Evolutionary conservation across 2,113 vertebrate species (phyloP).

Genomic region (Procavia capensis): DNA sequence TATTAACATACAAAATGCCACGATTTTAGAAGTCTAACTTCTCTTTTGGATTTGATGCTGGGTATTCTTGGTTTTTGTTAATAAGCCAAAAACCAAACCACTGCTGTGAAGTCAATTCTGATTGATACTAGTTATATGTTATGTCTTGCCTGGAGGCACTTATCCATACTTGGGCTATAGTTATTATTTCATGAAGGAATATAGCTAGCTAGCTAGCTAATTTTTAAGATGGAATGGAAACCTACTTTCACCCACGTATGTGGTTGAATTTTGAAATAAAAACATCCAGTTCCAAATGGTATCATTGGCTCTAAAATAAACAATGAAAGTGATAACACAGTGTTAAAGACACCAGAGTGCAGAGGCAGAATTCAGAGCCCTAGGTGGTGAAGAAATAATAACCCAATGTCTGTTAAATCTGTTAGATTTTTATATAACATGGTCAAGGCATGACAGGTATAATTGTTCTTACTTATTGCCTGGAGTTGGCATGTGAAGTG

Average conservation of each 20-base stretch:
- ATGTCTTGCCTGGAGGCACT: slow-evolving; percentile 1
- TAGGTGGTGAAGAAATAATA: neutral
- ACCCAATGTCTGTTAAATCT: neutral
- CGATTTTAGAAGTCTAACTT: slow-evolving; percentile 16
- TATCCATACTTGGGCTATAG: neutral
- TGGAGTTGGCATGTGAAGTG: neutral
- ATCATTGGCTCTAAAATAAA: slow-evolving; percentile 59
- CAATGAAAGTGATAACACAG: slow-evolving; percentile 22
- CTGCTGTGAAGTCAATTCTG: too few relatives aligned
- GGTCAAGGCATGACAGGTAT: neutral
- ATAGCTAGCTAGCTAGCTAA: too few relatives aligned
- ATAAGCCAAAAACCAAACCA: too few relatives aligned
- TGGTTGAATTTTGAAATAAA: slow-evolving; percentile 63
- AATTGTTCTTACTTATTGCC: neutral
- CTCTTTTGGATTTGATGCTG: neutral
- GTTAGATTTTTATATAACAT: neutral
- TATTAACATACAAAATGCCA: slow-evolving; percentile 14
- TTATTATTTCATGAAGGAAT: neutral
- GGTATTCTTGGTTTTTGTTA: neutral
- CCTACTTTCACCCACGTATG: neutral
- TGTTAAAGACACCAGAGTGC: neutral
- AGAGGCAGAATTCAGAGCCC: slow-evolving; percentile 15
- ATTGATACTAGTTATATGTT: neutral
- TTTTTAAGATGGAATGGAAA: slow-evolving; percentile 42
- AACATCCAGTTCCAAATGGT: slow-evolving; percentile 47